Percentiles rank a stretch among this genome's conserved stretches.
These are phyloP conservation scores for Brachyhypopomus occidentalis DNA, from an alignment of 2,113 vertebrate species.

Conservation along the genomic window DNA sequence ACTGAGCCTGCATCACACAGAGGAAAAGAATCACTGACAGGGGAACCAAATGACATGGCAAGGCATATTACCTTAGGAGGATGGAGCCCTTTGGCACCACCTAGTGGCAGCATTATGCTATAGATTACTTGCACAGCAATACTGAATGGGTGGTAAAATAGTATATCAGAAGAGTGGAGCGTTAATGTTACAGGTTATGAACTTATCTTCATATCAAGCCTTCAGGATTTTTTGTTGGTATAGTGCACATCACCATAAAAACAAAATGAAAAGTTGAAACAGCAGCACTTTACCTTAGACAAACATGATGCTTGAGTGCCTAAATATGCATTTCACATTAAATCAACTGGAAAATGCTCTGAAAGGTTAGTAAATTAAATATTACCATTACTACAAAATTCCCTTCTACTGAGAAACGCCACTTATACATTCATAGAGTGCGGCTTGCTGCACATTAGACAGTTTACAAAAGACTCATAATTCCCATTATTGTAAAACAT, in stretches of 20 bases:
- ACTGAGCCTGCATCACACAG: neutral
- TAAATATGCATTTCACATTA: constrained; percentile 79
- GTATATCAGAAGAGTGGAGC: neutral
- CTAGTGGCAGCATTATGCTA: constrained; percentile 39
- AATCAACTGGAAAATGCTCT: constrained; percentile 54
- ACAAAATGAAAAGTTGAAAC: constrained; percentile 50
- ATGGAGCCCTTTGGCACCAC: constrained; percentile 20
- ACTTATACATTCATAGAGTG: constrained; percentile 55
- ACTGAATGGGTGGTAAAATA: constrained; percentile 5
- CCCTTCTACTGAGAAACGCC: constrained; percentile 29
- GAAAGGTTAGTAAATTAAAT: constrained; percentile 32
- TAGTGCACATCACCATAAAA: constrained; percentile 76
- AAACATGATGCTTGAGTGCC: constrained; percentile 77
- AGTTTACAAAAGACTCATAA: constrained; percentile 21
- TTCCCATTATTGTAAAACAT: constrained; percentile 27
- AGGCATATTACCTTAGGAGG: neutral
- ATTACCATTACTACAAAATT: constrained; percentile 30
- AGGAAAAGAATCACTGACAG: neutral
- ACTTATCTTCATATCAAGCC: constrained; percentile 8
- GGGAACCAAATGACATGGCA: neutral
- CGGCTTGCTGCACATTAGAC: constrained; percentile 10
- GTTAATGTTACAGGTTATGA: neutral
- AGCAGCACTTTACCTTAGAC: constrained; percentile 83
- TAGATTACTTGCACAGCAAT: constrained; percentile 29
- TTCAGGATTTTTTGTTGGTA: constrained; percentile 79